Base-by-base conservation (phyloP, 2,888 invertebrate genomes). In the Linyphia triangularis region DNA sequence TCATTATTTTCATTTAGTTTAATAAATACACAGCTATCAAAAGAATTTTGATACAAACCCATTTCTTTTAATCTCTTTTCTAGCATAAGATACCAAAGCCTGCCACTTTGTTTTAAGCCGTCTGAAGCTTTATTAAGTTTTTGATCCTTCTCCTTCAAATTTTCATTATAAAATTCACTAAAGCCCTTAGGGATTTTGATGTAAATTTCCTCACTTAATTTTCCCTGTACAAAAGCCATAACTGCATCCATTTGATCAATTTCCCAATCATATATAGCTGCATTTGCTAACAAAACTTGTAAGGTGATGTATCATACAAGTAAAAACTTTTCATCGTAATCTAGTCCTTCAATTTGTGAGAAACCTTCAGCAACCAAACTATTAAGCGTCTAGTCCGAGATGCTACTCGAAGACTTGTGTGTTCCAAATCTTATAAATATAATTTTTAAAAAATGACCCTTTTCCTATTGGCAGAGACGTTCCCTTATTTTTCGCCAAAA, bases 301-400 rank as follows among this genome's bases (percentile, higher is more conserved):
- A 84, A 90, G 10, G 89, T 16, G 90, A 43, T n/a, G 90, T 90
- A 33, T 37, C 65, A 16, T 13, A 90, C 90, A 37, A 91, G 91
- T 0, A 89, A 67, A 57, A 90, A 91, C 16, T 90, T 91, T 79
- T 91, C 90, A 30, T 65, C 77, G 72, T 89, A 91, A 65, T 91
- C 90, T 10, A 91, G 73, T 16, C 91, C 89, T 6, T 63, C 59
- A 30, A 69, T 40, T 59, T 91, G 90, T 9, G 85, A 67, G 26
- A 37, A 91, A 1, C 91, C 90, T 33, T 90, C 88, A 6, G 90
- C 90, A 22, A 91, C 91, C 33, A 91, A 19, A 88, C 82, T n/a
- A n/a, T n/a, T n/a, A n/a, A n/a, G n/a, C n/a, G n/a, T n/a, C n/a
- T n/a, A n/a, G n/a, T n/a, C n/a, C n/a, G n/a, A n/a, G n/a, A n/a